Percentiles rank a stretch among this genome's conserved stretches.
These are phyloP conservation scores for Lethocerus indicus DNA, from an alignment of 1,140 invertebrate genomes.

Conservation along the genomic window DNA sequence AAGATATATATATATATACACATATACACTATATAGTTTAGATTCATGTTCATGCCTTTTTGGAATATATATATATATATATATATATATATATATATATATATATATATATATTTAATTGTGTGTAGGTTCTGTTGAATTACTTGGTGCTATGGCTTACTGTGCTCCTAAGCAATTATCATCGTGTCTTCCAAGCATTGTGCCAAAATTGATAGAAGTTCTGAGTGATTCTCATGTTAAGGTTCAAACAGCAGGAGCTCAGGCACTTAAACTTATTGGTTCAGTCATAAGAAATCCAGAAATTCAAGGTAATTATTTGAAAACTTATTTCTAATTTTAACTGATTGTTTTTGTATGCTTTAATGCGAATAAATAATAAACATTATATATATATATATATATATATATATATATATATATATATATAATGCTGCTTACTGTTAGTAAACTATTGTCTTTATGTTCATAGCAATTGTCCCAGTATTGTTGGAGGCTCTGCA, in stretches of 20 bases:
- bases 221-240: constrained; percentile 94
- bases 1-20: too few relatives aligned
- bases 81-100: not conserved
- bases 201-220: constrained; percentile 95
- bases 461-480: constrained; percentile 63
- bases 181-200: constrained; percentile 92
- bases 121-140: constrained; percentile 70
- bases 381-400: not conserved
- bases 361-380: not conserved
- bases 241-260: constrained; percentile 91
- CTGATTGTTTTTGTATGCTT: not conserved
- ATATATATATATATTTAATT: not conserved
- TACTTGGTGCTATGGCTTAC: constrained; percentile 93
- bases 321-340: not conserved
- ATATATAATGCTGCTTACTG: too few relatives aligned
- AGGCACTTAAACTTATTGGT: constrained; percentile 91
- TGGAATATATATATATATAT: not conserved
- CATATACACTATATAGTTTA: not conserved
- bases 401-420: not conserved
- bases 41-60: not conserved
- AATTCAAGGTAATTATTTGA: constrained; percentile 56
- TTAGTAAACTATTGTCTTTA: not conserved
- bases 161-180: constrained; percentile 97
- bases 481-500: constrained; percentile 82
- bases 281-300: constrained; percentile 97